Base-by-base conservation (phyloP, 53 echinoderm and acorn worm genomes). In the Hippasteria phrygiana region DNA sequence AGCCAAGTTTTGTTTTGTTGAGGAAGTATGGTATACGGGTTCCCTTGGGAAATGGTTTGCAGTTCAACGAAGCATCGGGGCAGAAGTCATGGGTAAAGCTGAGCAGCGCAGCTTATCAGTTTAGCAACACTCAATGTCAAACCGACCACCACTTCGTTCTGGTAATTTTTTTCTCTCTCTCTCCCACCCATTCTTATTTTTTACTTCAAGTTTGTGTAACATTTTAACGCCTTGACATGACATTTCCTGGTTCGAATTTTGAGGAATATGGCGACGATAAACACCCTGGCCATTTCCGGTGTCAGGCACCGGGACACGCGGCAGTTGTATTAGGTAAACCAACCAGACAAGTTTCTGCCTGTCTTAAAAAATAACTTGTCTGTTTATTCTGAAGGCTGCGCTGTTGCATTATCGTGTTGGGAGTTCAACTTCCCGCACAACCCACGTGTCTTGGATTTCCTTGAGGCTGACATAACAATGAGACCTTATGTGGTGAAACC, bases 21-120 rank as follows among this genome's bases (percentile, higher is more conserved):
- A 26, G 81, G 64, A 41, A 45, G 43, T 64, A 42, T 29, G 43
- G 65, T 22, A 41, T 40, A n/a, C 8, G 18, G 32, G 27, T 26
- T 80, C 63, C 80, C 80, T 12, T 18, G 62, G 80, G 81, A 22
- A 34, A 59, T 13, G 24, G 14, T 3, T n/a, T 42, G 43, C 20
- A 40, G 53, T 20, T 76, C 48, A 76, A 5, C 34, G 39, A 78
- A 78, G 59, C 78, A 38, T 78, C 78, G 78, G 55, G 78, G 78
- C 55, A 78, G 78, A 59, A 39, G 78, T 37, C 78, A 38, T 33
- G 78, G 78, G 78, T 34, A 26, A 59, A 36, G 53, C 28, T 34
- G 73, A 48, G 46, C 88, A 92, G 22, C 8, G 63, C 83, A 53
- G 50, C 91, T 75, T 53, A 75, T 76, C 47, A 77, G 85, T 75